Conservation (phyloP, 2,888 invertebrate genomes). For the Neelides folsomi region DNA sequence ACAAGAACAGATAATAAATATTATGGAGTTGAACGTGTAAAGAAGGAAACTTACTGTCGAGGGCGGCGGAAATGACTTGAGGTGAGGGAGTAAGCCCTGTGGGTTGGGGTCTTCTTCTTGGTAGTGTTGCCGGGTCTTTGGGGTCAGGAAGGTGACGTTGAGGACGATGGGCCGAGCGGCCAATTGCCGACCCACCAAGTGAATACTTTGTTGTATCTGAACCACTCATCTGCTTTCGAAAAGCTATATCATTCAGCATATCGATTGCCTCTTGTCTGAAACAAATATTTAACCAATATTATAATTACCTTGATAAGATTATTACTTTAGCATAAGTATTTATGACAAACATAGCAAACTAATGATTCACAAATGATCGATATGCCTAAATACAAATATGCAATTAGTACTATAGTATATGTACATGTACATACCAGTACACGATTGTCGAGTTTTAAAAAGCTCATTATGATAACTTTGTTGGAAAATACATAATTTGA, state of each 20-base stretch:
- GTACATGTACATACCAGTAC: no score
- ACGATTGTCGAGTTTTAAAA: no score
- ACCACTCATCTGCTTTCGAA: slow-evolving; percentile 56
- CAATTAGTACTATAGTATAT: no score
- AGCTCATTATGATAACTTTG: no score
- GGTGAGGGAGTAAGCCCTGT: slow-evolving; percentile 30
- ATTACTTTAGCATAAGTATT: no score
- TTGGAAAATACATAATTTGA: no score
- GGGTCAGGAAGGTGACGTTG: slow-evolving; percentile 4
- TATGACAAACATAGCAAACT: no score
- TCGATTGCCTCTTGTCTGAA: slow-evolving; percentile 62
- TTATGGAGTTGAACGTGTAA: background rate
- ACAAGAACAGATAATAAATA: background rate
- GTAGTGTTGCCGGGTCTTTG: slow-evolving; percentile 30
- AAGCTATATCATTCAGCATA: slow-evolving; percentile 67
- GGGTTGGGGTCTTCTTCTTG: slow-evolving; percentile 22
- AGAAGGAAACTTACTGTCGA: slow-evolving; percentile 32
- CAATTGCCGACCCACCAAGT: slow-evolving; percentile 21
- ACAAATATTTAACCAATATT: slow-evolving; percentile 1
- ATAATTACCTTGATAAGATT: no score
- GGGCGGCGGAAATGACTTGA: slow-evolving; percentile 34
- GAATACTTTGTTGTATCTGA: slow-evolving; percentile 25
- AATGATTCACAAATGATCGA: no score
- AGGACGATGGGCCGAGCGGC: slow-evolving; percentile 1
- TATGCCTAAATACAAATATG: no score